Evolutionary conservation across 2,797 vertebrate species (phyloP).

Genomic region (Acanthurus lineatus): DNA sequence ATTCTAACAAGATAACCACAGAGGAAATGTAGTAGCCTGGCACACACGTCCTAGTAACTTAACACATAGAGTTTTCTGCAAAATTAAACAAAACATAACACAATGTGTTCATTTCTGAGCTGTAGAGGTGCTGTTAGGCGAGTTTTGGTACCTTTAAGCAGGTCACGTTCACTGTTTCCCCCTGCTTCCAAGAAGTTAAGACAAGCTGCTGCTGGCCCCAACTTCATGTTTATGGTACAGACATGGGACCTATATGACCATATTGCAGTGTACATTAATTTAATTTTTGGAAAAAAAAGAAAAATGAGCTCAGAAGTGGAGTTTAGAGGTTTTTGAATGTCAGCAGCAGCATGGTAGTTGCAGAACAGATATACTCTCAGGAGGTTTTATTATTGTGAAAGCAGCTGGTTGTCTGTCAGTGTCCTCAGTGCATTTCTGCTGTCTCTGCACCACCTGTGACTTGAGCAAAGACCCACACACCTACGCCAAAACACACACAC

Average conservation of each 20-base stretch:
- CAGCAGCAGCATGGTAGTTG: constrained; percentile 56
- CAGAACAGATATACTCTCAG: constrained; percentile 54
- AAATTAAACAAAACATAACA: background rate
- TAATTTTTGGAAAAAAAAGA: background rate
- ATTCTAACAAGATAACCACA: too few relatives aligned
- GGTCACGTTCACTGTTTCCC: background rate
- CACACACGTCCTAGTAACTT: too few relatives aligned
- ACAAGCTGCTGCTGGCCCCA: background rate
- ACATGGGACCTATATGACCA: constrained; percentile 9
- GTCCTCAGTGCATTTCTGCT: constrained; percentile 73
- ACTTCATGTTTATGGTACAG: background rate
- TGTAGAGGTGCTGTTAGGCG: too few relatives aligned
- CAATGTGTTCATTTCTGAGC: background rate
- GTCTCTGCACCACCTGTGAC: constrained; percentile 78
- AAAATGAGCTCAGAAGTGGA: constrained; percentile 20
- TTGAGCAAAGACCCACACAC: constrained; percentile 37
- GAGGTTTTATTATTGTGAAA: constrained; percentile 63
- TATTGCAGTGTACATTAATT: constrained; percentile 1
- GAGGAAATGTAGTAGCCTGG: too few relatives aligned
- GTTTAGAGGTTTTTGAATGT: constrained; percentile 53
- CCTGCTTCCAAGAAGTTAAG: background rate
- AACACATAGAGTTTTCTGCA: too few relatives aligned
- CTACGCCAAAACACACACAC: background rate
- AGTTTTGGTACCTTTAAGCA: background rate
- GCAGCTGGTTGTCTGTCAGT: constrained; percentile 80